Base-by-base conservation (phyloP, 2,113 vertebrate genomes). In the Motacilla tschutschensis region DNA sequence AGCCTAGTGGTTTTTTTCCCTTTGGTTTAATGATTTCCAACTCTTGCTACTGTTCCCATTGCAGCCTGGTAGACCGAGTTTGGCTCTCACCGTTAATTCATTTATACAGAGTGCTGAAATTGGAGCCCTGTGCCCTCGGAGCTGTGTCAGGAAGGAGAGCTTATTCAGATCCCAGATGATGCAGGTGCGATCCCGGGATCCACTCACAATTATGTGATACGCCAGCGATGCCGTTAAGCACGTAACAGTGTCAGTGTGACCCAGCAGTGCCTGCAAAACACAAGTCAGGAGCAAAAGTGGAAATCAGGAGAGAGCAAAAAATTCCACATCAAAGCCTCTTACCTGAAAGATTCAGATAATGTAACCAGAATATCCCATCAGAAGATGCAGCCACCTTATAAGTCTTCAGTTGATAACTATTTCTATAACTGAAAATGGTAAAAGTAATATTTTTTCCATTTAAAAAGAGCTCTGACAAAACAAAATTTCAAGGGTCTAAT, bases 151-250 rank as follows among this genome's bases (percentile, higher is more conserved):
- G 77, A 99, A 99, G 2, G 98, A 98, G 6, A 99, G 98, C 85
- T 98, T 99, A 89, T 99, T 99, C 89, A 99, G 96, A 86, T 99
- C 99, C 99, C 99, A 99, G 88, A 99, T 98, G 97, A 99, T 99
- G 95, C 99, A 99, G 77, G 99, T 99, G 44, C 98, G 98, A 88
- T 99, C 99, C 14, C 99, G 97, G 5, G 99, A 99, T 25, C 99
- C 99, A 3, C 99, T 99, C 69, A 99, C 98, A 0, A 99, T 97
- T 2, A 99, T 99, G 96, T 99, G 99, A 90, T 99, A 99, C 9
- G 99, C 98, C 6, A 98, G 94, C 0, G 99, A 99, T 0, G 98
- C 98, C 0, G 98, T 99, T 59, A 99, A 90, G 53, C 99, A 99
- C 0, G 98, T 99, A 14, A 99, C 98, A 0, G 98, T 98, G 20